Base-by-base conservation (phyloP, 2,113 vertebrate species). In the Hippocampus guttulatus region DNA sequence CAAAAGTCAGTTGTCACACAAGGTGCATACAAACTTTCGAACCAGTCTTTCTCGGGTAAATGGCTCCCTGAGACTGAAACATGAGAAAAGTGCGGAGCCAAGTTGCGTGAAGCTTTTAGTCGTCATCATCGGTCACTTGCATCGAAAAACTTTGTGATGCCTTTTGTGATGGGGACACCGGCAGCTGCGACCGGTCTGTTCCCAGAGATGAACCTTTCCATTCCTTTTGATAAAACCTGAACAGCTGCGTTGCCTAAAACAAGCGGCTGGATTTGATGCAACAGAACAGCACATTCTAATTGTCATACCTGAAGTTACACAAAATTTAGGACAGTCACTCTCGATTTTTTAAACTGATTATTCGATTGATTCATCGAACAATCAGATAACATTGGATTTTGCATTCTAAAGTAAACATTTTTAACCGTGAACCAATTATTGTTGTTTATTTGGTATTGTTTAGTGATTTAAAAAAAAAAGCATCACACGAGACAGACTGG, bases 41-140 rank as follows among this genome's bases (percentile, higher is more conserved):
- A 11, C 5, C 18, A 15, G 23, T 58, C 55, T 27, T 10, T 58
- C 55, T 25, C 23, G 11, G 23, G 55, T 25, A 12, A 25, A 25
- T 58, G 23, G 5, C 5, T 25, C 55, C 23, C 25, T 27, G 25
- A 15, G 55, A 12, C 11, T 57, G 3, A 27, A 25, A 27, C 55
- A 30, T 11, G 52, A 25, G 45, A 75, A 38, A 62, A 79, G 57
- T 64, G 69, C 68, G 58, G 54, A 66, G 65, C 68, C 64, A 3
- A 51, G 66, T 69, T 72, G 49, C 38, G 58, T 63, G 78, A 80
- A 70, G 64, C 77, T 64, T 68, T 73, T 12, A 25, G 54, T 55
- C 3, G 4, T 27, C 11, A 23, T 27, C 7, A 18, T 21, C 49
- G 18, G 49, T 51, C 49, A 51, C 18, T 51, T 8, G 49, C 20